Evolutionary conservation across 2,113 vertebrate species (phyloP).

Genomic region (Gadus macrocephalus): DNA sequence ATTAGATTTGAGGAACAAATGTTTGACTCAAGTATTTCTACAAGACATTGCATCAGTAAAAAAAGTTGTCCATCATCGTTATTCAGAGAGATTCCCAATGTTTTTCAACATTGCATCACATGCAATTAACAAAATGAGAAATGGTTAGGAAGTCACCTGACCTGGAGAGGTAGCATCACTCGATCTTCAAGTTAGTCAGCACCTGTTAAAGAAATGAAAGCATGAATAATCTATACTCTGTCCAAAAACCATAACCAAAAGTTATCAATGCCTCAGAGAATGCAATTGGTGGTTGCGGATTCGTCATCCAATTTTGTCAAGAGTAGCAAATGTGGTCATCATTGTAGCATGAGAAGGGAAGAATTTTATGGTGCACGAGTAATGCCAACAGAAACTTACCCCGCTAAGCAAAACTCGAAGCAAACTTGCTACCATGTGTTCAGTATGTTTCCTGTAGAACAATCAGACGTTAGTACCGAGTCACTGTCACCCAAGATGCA

Average conservation of each 20-base stretch:
- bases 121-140: conserved; percentile 43
- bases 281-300: conserved; percentile 58
- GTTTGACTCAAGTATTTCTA: too few relatives aligned
- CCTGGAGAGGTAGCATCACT: neutral
- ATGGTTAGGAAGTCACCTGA: conserved; percentile 6
- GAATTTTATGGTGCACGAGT: neutral
- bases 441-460: neutral
- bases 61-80: conserved; percentile 71
- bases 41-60: conserved; percentile 75
- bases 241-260: neutral
- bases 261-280: conserved; percentile 64
- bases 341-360: conserved; percentile 48
- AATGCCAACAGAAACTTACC: too few relatives aligned
- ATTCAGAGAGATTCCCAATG: conserved; percentile 97
- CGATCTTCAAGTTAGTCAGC: neutral
- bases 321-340: conserved; percentile 82
- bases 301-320: conserved; percentile 71
- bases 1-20: too few relatives aligned
- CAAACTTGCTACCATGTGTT: too few relatives aligned
- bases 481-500: neutral
- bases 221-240: neutral
- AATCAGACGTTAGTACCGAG: neutral
- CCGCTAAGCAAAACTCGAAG: too few relatives aligned
- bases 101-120: conserved; percentile 71
- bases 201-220: neutral